Evolutionary conservation across 2,888 invertebrate species (phyloP), one percentile per base, ranked within the genome.

Genomic region (Zootermopsis nevadensis): DNA sequence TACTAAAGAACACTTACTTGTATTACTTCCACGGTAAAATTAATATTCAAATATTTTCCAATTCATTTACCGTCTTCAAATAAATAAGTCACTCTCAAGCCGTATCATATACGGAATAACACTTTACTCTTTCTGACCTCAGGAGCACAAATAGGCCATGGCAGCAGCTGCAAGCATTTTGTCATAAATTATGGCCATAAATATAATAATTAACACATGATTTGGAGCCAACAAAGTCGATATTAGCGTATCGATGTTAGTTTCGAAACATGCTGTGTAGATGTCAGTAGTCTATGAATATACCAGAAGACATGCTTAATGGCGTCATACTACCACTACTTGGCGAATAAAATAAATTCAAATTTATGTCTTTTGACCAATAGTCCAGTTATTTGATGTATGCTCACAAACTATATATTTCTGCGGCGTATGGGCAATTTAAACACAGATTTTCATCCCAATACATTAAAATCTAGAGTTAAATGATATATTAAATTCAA

Each of bases 211-310:
- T 66, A 60, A 79, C 60, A 79, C 66, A 79, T 79, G 79, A 79
- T 66, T 79, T 79, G 66, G 66, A 79, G 79, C 79, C 38, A 79
- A 66, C 55, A 66, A 66, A 79, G 79, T 79, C 79, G 79, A 79
- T 66, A n/a, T n/a, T n/a, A 31, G 38, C 38, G 69, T 38, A 33
- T 74, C 74, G 74, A 74, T 74, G 38, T 38, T 38, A 74, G 8
- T 74, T 74, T 0, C 38, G n/a, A 19, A 74, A 42, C 8, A 74
- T 4, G 0, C 8, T 31, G 8, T 35, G n/a, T n/a, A 74, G 74
- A 38, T 35, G 69, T 69, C 69, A 69, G 33, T 31, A 33, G 31
- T 15, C 48, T n/a, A n/a, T n/a, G n/a, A n/a, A n/a, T n/a, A n/a
- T n/a, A n/a, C n/a, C n/a, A n/a, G n/a, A n/a, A n/a, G n/a, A n/a